Conservation (phyloP, 2,888 invertebrate species). For the Osmoderma eremita region DNA sequence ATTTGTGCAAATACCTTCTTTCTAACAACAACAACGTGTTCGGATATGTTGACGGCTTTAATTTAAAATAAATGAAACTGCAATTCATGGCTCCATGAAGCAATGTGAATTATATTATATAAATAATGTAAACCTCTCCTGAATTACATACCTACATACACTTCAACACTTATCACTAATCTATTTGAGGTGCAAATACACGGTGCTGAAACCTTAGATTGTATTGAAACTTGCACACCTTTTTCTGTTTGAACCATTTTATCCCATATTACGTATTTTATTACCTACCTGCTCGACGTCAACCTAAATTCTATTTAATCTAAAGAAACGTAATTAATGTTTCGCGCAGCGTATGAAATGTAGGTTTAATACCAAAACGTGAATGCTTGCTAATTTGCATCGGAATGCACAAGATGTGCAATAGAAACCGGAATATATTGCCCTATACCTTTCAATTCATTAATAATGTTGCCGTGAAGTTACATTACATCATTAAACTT, state of each 20-base stretch:
- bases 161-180: conserved; percentile 16
- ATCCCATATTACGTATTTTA: conserved; percentile 13
- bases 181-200: background rate
- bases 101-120: background rate
- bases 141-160: too few relatives aligned
- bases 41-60: background rate
- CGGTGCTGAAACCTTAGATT: conserved; percentile 1
- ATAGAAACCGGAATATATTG: background rate
- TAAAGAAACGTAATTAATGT: conserved; percentile 22
- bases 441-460: background rate
- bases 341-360: background rate
- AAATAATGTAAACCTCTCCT: too few relatives aligned
- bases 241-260: conserved; percentile 12
- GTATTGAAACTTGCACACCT: conserved; percentile 7
- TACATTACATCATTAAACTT: background rate
- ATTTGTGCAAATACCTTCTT: conserved; percentile 21
- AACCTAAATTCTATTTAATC: conserved; percentile 27
- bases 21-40: conserved; percentile 1
- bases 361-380: conserved; percentile 31
- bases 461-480: background rate
- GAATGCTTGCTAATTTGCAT: conserved; percentile 20
- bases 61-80: conserved; percentile 17
- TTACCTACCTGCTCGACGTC: background rate
- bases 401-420: background rate
- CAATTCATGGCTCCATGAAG: conserved; percentile 1